Percentiles rank a stretch among this genome's conserved stretches.
These are phyloP conservation scores for Drosophila parthenogenetica DNA, from an alignment of 2,888 invertebrate genomes.

Conservation along the genomic window DNA sequence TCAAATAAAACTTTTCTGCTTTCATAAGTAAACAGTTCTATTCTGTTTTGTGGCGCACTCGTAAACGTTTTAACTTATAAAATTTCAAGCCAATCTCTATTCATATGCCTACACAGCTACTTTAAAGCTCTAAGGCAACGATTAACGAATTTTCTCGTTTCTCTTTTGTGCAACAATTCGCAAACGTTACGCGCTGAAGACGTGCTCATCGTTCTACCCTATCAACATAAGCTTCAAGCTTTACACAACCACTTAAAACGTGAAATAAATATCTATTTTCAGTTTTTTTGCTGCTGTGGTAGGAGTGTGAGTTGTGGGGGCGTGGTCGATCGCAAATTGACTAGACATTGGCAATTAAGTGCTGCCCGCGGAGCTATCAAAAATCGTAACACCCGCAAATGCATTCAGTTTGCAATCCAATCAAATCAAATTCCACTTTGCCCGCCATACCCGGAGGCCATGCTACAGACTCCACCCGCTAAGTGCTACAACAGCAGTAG, in stretches of 20 bases:
- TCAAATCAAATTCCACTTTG: slow-evolving; percentile 78
- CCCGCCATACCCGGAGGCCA: slow-evolving; percentile 30
- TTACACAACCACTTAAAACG: not conserved
- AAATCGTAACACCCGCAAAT: slow-evolving; percentile 55
- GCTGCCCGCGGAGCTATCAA: slow-evolving; percentile 49
- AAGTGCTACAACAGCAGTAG: slow-evolving; percentile 1
- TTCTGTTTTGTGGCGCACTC: slow-evolving; percentile 5
- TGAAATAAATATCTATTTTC: not conserved
- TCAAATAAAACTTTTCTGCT: too few species aligned
- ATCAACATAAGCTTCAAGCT: not conserved
- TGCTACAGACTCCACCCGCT: slow-evolving; percentile 7
- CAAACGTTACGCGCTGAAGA: not conserved
- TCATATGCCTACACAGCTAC: too few species aligned
- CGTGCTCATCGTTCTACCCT: too few species aligned
- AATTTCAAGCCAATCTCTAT: too few species aligned
- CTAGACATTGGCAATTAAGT: slow-evolving; percentile 48
- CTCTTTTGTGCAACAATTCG: slow-evolving; percentile 1
- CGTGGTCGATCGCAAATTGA: slow-evolving; percentile 25
- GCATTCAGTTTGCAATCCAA: slow-evolving; percentile 72
- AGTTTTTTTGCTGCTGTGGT: not conserved
- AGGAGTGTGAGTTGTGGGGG: too few species aligned
- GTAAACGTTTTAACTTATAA: slow-evolving; percentile 1
- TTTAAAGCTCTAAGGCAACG: too few species aligned
- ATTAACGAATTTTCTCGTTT: not conserved
- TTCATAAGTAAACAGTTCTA: not conserved